phyloP scores from a whole-genome alignment of 2,888 invertebrate genomes.

The Drosophila yooni region DNA sequence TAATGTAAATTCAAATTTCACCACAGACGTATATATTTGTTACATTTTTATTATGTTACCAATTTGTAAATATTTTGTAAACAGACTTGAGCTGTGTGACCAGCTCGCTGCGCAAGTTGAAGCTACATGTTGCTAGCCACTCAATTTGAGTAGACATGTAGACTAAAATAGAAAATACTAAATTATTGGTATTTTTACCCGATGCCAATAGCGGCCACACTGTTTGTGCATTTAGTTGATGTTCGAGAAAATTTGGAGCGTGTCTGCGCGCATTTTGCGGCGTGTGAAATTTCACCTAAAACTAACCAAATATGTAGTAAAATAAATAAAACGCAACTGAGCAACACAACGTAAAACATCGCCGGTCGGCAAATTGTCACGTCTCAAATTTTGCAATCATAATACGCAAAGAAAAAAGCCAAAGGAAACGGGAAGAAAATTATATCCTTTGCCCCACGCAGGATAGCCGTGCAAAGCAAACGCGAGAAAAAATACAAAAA shows the following conservation, averaged over 20 bases:
- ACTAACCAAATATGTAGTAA: conserved; percentile 52
- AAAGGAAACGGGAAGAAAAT: conserved; percentile 31
- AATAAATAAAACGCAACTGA: conserved; percentile 30
- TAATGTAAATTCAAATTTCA: neutral
- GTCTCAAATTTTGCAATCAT: conserved; percentile 26
- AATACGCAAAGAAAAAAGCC: conserved; percentile 21
- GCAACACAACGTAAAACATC: conserved; percentile 14
- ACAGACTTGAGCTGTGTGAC: neutral
- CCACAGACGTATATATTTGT: neutral
- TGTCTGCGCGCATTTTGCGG: conserved; percentile 50
- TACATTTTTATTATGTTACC: neutral
- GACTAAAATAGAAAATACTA: conserved; percentile 33
- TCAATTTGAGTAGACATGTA: conserved; percentile 5
- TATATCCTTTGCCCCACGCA: conserved; percentile 73
- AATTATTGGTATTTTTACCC: conserved; percentile 10
- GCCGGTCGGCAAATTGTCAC: conserved; percentile 28
- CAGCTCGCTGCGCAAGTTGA: neutral
- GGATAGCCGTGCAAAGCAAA: conserved; percentile 65
- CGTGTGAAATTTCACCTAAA: conserved; percentile 48
- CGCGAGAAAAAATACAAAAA: conserved; percentile 42
- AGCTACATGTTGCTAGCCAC: conserved; percentile 16
- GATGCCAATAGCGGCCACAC: conserved; percentile 24
- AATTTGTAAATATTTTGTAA: neutral
- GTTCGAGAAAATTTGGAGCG: conserved; percentile 57
- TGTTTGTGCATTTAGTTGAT: conserved; percentile 48